phyloP scores from a whole-genome alignment of 1,140 invertebrate genomes.

The Orius insidiosus region DNA sequence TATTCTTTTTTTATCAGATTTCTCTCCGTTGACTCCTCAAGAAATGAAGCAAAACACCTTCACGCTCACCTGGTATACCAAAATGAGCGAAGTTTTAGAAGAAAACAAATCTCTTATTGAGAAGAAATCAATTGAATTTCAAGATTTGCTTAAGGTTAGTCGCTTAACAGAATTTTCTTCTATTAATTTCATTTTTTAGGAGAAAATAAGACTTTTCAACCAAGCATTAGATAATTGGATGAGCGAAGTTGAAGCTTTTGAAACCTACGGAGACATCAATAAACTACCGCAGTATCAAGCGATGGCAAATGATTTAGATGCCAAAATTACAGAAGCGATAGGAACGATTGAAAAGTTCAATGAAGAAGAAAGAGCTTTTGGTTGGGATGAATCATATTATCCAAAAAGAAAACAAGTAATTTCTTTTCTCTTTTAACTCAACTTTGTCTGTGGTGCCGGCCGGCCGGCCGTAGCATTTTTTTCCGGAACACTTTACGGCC shows the following conservation, averaged over 20 bases:
- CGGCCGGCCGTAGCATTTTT: too few species aligned
- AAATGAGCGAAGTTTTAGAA: slow-evolving; percentile 62
- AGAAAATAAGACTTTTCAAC: slow-evolving; percentile 46
- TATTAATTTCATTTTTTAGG: slow-evolving; percentile 10
- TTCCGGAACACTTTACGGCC: too few species aligned
- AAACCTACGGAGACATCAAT: slow-evolving; percentile 74
- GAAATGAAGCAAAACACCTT: slow-evolving; percentile 76
- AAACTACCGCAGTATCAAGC: slow-evolving; percentile 71
- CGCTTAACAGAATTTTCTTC: neutral
- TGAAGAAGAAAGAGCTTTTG: slow-evolving; percentile 76
- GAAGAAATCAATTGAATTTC: slow-evolving; percentile 71
- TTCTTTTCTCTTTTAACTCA: slow-evolving; percentile 1
- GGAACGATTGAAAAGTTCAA: slow-evolving; percentile 79
- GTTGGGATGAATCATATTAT: slow-evolving; percentile 78
- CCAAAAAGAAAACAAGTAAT: slow-evolving; percentile 51
- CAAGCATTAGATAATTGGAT: slow-evolving; percentile 66
- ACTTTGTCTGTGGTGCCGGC: too few species aligned
- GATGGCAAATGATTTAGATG: slow-evolving; percentile 56
- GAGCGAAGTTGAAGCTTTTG: slow-evolving; percentile 68
- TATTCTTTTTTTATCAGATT: slow-evolving; percentile 63
- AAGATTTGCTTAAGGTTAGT: slow-evolving; percentile 52
- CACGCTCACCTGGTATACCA: slow-evolving; percentile 64
- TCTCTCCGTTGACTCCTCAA: slow-evolving; percentile 52
- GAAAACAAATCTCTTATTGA: slow-evolving; percentile 62
- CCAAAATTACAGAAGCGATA: slow-evolving; percentile 47